A percentile compares a stretch with the other conserved stretches of the same genome.
phyloP scores from a whole-genome alignment of 2,888 invertebrate species.

The Cacoxenus indagator region DNA sequence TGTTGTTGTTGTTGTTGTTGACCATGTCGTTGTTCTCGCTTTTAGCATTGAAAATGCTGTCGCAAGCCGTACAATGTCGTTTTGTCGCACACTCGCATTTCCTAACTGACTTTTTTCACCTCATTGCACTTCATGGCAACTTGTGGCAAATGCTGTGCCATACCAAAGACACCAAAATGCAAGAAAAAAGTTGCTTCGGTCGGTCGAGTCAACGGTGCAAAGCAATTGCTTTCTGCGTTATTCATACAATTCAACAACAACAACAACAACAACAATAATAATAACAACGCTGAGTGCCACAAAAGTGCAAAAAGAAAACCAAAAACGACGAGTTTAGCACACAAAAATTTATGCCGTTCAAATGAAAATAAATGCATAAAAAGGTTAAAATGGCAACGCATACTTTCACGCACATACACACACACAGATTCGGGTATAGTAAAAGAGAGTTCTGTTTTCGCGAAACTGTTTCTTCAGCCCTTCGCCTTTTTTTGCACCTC shows the following conservation, averaged over 20 bases:
- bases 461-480: conserved; percentile 11
- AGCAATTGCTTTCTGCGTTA: conserved; percentile 5
- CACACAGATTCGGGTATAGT: not conserved
- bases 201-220: conserved; percentile 27
- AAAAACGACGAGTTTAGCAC: conserved; percentile 19
- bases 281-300: not conserved
- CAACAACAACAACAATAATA: not conserved
- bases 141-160: conserved; percentile 37
- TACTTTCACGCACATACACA: not conserved
- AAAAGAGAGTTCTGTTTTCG: conserved; percentile 3
- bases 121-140: conserved; percentile 27
- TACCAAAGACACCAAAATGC: conserved; percentile 33
- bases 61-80: not conserved
- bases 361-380: conserved; percentile 18
- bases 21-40: not conserved
- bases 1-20: not conserved
- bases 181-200: conserved; percentile 30
- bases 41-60: not conserved
- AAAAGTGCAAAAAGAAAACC: conserved; percentile 31
- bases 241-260: not conserved
- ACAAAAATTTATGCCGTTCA: not conserved
- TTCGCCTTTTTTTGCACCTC: conserved; percentile 20
- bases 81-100: not conserved
- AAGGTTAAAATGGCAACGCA: not conserved
- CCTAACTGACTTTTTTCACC: not conserved